Evolutionary conservation across 1,140 invertebrate genomes (phyloP).

Genomic region (Nilaparvata lugens): DNA sequence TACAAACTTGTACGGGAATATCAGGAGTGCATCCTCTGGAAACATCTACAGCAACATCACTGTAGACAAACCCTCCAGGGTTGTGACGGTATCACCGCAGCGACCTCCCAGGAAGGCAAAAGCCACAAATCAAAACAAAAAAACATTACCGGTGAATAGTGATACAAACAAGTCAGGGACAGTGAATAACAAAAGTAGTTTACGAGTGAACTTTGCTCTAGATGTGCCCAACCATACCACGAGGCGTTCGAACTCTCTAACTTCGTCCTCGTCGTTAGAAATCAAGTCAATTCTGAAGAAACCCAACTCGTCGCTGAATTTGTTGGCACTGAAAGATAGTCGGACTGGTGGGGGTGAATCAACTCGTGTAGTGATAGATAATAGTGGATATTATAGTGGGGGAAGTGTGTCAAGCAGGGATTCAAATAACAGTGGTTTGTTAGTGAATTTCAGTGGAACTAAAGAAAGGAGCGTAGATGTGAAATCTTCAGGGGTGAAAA

Average conservation of each 20-base stretch:
- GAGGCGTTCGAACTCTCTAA: slow-evolving; percentile 22
- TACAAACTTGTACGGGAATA: too few species aligned
- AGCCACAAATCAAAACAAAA: slow-evolving; percentile 22
- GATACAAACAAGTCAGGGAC: too few species aligned
- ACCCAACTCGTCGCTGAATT: slow-evolving; percentile 31
- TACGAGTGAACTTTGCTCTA: slow-evolving; percentile 11
- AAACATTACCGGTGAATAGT: slow-evolving; percentile 2
- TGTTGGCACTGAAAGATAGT: neutral
- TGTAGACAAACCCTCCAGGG: too few species aligned
- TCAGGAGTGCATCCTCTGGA: too few species aligned
- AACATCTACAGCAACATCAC: too few species aligned
- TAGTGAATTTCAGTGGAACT: too few species aligned
- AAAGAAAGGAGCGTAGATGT: too few species aligned
- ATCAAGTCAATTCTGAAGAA: slow-evolving; percentile 61
- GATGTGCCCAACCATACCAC: slow-evolving; percentile 19
- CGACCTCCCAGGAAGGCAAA: slow-evolving; percentile 32
- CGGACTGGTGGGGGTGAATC: too few species aligned
- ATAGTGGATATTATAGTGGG: neutral
- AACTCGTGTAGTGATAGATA: too few species aligned
- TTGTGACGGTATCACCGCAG: slow-evolving; percentile 26
- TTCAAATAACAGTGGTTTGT: too few species aligned
- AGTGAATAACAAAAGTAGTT: too few species aligned
- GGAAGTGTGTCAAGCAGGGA: slow-evolving; percentile 5
- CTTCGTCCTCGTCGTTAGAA: slow-evolving; percentile 14
- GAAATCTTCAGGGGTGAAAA: too few species aligned